Evolutionary conservation across 1,140 invertebrate species (phyloP), one percentile per base, ranked within the genome.

Genomic region (Drosophila nikananu): DNA sequence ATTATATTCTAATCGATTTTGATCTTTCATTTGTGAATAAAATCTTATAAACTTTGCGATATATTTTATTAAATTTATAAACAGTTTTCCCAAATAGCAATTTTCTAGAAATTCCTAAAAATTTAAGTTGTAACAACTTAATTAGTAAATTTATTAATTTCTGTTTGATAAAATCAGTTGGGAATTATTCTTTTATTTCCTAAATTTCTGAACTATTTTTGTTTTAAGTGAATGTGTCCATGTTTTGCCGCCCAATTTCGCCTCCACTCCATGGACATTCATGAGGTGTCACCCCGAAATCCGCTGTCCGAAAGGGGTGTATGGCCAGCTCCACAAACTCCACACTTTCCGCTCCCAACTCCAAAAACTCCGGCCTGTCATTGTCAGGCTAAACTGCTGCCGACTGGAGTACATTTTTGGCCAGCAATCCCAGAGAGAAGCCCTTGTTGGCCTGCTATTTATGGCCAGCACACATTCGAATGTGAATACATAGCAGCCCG

Each of bases 341-440:
- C 52, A 54, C 30, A 19, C 51, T 35, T 9, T 32, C 19, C 52
- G 32, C 32, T 23, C 21, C 54, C 67, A 63, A 81, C 73, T 74
- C n/a, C 67, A 67, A 75, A 77, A 75, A 76, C 77, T 63, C 78
- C 78, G 71, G 72, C 83, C 80, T 84, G 84, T 84, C 84, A 87
- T 87, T 87, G 84, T 87, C 84, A 77, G 81, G 51, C 73, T 87
- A 68, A 86, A 89, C 80, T 81, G 84, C 86, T 62, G 59, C 65
- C 41, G 66, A 51, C 61, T 67, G 77, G 64, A 87, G 84, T 89
- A 87, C 81, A 87, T 87, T 81, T 86, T 72, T 78, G 84, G 84
- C 65, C 66, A 66, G 46, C 55, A 60, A 54, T 44, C 48, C 41
- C 44, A 37, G 19, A 25, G 48, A 49, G 61, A 41, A 41, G 37